Conservation (phyloP, 2,797 vertebrate species). For the Bradypus variegatus region DNA sequence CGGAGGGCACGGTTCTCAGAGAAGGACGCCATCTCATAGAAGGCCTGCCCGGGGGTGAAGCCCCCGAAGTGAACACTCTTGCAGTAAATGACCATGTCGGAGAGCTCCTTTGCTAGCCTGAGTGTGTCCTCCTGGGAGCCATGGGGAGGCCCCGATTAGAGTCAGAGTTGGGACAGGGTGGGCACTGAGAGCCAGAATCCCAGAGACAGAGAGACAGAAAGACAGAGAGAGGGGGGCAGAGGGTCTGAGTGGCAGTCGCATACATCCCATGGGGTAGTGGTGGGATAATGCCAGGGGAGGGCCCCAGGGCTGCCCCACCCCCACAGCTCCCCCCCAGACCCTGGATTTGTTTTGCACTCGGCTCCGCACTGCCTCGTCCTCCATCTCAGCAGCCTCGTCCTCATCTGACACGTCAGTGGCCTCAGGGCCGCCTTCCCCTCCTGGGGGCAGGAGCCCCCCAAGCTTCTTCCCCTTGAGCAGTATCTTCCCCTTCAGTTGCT, state of each 20-base stretch:
- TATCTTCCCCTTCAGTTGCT: slow-evolving; percentile 91
- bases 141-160: slow-evolving; percentile 48
- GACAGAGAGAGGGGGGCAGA: slow-evolving; percentile 45
- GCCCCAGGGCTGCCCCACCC: neutral
- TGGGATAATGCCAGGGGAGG: neutral
- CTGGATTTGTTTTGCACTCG: slow-evolving; percentile 69
- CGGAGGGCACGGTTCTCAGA: slow-evolving; percentile 86
- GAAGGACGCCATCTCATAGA: slow-evolving; percentile 93
- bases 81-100: slow-evolving; percentile 92
- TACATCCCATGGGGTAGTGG: neutral
- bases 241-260: slow-evolving; percentile 45
- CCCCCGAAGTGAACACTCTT: slow-evolving; percentile 92
- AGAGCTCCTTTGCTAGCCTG: slow-evolving; percentile 88
- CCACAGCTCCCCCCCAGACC: slow-evolving; percentile 32
- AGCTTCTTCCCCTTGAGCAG: slow-evolving; percentile 93
- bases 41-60: slow-evolving; percentile 80
- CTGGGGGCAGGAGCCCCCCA: slow-evolving; percentile 79
- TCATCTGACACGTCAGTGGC: slow-evolving; percentile 88
- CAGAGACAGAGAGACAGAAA: slow-evolving; percentile 17
- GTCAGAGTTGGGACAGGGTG: slow-evolving; percentile 23
- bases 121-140: slow-evolving; percentile 83
- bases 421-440: slow-evolving; percentile 71
- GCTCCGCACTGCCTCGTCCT: slow-evolving; percentile 80
- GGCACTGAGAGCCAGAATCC: slow-evolving; percentile 56
- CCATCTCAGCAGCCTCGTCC: slow-evolving; percentile 91